Percentiles rank a stretch among this genome's conserved stretches.
phyloP scores from a whole-genome alignment of 1,140 invertebrate species.

The Eriosoma lanigerum region DNA sequence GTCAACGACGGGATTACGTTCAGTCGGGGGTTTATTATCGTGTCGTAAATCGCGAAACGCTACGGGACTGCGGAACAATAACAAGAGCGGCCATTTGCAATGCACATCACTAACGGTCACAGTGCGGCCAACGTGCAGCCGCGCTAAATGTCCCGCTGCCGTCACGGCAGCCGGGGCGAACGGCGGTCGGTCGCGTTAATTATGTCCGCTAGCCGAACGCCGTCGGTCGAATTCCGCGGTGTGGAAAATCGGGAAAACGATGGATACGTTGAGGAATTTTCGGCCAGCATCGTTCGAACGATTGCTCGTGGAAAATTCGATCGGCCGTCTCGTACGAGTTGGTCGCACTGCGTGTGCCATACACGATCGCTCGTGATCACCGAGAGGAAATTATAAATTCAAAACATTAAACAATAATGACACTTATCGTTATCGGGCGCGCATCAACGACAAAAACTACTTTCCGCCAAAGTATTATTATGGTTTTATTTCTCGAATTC shows the following conservation, averaged over 20 bases:
- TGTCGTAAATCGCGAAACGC: conserved; percentile 63
- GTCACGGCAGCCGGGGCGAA: background rate
- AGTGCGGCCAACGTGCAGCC: conserved; percentile 54
- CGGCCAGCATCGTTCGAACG: too few relatives aligned
- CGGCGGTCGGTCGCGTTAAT: background rate
- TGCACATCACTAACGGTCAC: conserved; percentile 68
- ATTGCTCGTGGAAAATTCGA: background rate
- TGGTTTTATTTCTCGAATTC: too few relatives aligned
- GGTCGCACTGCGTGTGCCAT: background rate
- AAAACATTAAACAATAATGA: background rate
- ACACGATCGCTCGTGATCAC: background rate
- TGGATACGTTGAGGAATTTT: too few relatives aligned
- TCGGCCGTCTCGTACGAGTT: background rate
- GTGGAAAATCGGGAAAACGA: background rate
- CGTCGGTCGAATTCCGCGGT: too few relatives aligned
- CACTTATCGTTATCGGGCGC: background rate
- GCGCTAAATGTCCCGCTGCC: conserved; percentile 23
- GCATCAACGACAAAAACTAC: background rate
- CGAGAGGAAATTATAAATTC: background rate
- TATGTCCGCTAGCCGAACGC: too few relatives aligned
- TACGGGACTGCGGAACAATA: conserved; percentile 68
- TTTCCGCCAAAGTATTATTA: too few relatives aligned
- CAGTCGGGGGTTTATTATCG: conserved; percentile 65
- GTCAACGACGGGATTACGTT: conserved; percentile 60
- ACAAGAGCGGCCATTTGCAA: conserved; percentile 78